Evolutionary conservation across 2,888 invertebrate genomes (phyloP).

Genomic region (Drosophila kuntzei): DNA sequence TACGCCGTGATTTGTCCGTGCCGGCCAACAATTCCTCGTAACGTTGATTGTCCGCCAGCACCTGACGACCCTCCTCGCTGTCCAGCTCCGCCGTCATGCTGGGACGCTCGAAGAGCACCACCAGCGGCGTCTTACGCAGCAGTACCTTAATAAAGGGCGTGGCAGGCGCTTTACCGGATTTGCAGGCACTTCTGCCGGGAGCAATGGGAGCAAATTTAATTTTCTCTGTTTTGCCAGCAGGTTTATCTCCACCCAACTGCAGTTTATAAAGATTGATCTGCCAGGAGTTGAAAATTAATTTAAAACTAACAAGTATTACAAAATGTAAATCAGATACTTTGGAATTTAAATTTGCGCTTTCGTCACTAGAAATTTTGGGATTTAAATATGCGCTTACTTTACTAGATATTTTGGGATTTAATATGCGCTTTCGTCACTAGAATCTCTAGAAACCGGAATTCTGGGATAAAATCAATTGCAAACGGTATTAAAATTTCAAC

Average conservation of each 20-base stretch:
- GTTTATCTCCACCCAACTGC: slow-evolving; percentile 40
- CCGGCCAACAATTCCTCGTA: slow-evolving; percentile 90
- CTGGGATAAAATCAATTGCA: too few relatives aligned
- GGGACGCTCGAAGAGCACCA: slow-evolving; percentile 88
- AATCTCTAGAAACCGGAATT: too few relatives aligned
- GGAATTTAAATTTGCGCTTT: too few relatives aligned
- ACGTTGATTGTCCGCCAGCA: slow-evolving; percentile 88
- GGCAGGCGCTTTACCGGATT: slow-evolving; percentile 33
- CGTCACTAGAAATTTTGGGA: too few relatives aligned
- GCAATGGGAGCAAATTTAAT: slow-evolving; percentile 23
- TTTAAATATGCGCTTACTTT: too few relatives aligned
- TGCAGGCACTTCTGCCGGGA: slow-evolving; percentile 15
- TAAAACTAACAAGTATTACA: not conserved
- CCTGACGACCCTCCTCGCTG: slow-evolving; percentile 87
- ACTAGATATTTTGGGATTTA: too few relatives aligned
- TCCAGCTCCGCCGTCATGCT: slow-evolving; percentile 88
- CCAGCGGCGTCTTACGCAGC: slow-evolving; percentile 89
- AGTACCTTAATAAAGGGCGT: slow-evolving; percentile 88
- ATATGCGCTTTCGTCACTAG: too few relatives aligned
- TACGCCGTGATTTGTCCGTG: slow-evolving; percentile 88
- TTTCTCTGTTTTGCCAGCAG: slow-evolving; percentile 4
- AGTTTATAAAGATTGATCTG: slow-evolving; percentile 69
- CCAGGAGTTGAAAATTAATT: not conserved
- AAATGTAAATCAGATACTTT: too few relatives aligned
- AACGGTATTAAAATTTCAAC: too few relatives aligned